These are phyloP conservation scores for Troglohyphantes excavatus DNA, from an alignment of 2,888 invertebrate species.

Conservation along the genomic window DNA sequence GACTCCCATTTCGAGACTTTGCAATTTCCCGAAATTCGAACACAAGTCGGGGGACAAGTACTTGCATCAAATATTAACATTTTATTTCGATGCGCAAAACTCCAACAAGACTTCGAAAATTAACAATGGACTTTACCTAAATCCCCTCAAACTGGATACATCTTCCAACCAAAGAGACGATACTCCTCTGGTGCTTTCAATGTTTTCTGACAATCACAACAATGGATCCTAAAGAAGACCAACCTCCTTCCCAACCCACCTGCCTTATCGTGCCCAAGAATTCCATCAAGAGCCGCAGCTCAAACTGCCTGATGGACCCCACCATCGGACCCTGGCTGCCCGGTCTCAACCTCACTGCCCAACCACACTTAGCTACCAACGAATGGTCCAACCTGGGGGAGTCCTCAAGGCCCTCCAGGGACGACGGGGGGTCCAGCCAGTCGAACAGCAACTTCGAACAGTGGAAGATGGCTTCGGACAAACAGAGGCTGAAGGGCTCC, in stretches of 20 bases:
- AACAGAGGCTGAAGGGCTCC: slow-evolving; percentile 62
- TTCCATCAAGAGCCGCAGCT: slow-evolving; percentile 68
- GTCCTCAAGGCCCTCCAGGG: slow-evolving; percentile 18
- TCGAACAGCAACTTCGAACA: slow-evolving; percentile 70
- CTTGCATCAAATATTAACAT: too few relatives aligned
- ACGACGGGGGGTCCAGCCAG: slow-evolving; percentile 55
- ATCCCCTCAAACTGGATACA: too few relatives aligned
- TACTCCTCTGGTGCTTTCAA: slow-evolving; percentile 5
- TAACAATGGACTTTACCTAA: too few relatives aligned
- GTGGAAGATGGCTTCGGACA: slow-evolving; percentile 52
- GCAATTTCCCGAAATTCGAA: too few relatives aligned
- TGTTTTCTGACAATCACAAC: slow-evolving; percentile 46
- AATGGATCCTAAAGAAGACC: slow-evolving; percentile 20
- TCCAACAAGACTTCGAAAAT: too few relatives aligned
- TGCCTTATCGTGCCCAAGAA: slow-evolving; percentile 38
- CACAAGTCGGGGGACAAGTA: too few relatives aligned
- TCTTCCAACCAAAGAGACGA: too few relatives aligned
- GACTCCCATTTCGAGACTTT: too few relatives aligned
- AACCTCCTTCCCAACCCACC: slow-evolving; percentile 1
- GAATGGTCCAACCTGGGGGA: slow-evolving; percentile 58
- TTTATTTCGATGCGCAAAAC: too few relatives aligned
- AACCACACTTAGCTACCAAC: slow-evolving; percentile 1
- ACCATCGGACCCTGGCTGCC: slow-evolving; percentile 58
- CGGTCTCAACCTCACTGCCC: slow-evolving; percentile 34
- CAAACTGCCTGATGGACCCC: slow-evolving; percentile 62